phyloP scores from a whole-genome alignment of 1,140 invertebrate species.

The Neomicropteryx cornuta region DNA sequence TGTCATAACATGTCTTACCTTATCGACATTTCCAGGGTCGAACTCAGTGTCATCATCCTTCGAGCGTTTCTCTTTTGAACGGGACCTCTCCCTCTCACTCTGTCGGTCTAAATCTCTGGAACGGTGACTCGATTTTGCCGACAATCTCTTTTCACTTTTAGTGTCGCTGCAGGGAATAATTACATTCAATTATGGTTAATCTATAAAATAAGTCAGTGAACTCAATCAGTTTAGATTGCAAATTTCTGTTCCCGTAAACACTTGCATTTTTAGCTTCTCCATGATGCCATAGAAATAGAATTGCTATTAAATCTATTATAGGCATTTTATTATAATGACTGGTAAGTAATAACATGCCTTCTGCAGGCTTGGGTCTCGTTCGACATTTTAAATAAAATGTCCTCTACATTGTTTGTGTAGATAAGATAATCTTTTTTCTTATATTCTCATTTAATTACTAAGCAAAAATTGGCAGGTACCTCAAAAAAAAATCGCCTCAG shows the following conservation, averaged over 20 bases:
- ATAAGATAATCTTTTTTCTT: too few species aligned
- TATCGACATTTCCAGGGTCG: conserved; percentile 62
- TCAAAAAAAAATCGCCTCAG: too few species aligned
- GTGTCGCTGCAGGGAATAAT: conserved; percentile 12
- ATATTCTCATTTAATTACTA: too few species aligned
- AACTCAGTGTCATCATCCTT: conserved; percentile 53
- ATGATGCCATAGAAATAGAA: too few species aligned
- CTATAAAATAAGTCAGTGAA: conserved; percentile 3
- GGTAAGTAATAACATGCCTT: too few species aligned
- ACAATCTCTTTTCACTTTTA: conserved; percentile 33
- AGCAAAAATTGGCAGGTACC: too few species aligned
- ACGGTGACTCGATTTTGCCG: conserved; percentile 28
- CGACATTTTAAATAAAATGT: too few species aligned
- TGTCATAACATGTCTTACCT: conserved; percentile 34
- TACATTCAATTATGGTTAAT: conserved; percentile 11
- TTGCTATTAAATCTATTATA: background rate
- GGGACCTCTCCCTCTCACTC: conserved; percentile 35
- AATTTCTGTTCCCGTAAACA: too few species aligned
- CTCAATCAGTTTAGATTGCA: background rate
- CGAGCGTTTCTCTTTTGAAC: conserved; percentile 38
- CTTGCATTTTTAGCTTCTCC: too few species aligned
- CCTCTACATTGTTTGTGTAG: too few species aligned
- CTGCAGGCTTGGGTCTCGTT: too few species aligned
- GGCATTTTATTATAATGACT: conserved; percentile 3
- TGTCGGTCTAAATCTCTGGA: conserved; percentile 30